Conservation (phyloP, 2,797 vertebrate genomes). For the Enteromius treurensis region DNA sequence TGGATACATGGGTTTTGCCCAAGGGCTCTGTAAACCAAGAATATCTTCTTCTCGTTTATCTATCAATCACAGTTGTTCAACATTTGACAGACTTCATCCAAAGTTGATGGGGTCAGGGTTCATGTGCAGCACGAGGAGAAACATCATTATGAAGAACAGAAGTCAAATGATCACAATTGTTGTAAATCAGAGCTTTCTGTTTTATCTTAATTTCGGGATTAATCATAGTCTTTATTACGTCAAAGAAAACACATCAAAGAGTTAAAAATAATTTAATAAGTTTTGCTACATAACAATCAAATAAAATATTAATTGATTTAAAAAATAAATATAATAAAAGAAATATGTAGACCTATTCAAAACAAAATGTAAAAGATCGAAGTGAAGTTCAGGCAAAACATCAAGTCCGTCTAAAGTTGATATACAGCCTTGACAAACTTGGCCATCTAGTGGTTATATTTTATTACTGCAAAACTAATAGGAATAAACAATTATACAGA, state of each 20-base stretch:
- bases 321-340: background rate
- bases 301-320: background rate
- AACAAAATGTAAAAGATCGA: background rate
- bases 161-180: background rate
- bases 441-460: constrained; percentile 20
- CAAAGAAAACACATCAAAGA: background rate
- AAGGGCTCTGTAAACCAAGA: constrained; percentile 27
- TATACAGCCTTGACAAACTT: background rate
- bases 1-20: constrained; percentile 51
- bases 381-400: background rate
- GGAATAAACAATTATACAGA: background rate
- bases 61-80: background rate
- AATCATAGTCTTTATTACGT: background rate
- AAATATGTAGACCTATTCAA: background rate
- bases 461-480: background rate
- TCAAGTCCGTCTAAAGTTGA: background rate
- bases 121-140: background rate
- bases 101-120: background rate
- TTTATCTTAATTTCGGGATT: background rate
- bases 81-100: background rate
- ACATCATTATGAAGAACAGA: background rate
- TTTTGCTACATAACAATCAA: background rate
- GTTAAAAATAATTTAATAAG: background rate
- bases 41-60: background rate
- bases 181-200: background rate